Conservation (phyloP, 2,113 vertebrate species). For the Elanus axillaris region DNA sequence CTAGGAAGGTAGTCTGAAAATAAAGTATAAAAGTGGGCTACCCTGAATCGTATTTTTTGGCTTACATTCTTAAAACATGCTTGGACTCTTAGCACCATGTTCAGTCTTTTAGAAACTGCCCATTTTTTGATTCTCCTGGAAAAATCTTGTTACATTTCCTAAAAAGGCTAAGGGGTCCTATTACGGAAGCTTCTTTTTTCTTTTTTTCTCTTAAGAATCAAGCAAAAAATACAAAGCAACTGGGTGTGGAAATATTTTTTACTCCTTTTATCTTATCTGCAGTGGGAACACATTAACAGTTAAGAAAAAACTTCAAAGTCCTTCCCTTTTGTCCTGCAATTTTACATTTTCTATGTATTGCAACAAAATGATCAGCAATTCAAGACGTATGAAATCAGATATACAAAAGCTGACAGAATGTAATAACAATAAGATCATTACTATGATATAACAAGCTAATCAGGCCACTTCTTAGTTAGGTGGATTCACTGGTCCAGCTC, state of each 20-base stretch:
- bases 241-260: background rate
- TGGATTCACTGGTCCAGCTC: background rate
- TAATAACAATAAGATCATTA: background rate
- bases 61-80: background rate
- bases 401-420: background rate
- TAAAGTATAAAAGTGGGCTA: too few relatives aligned
- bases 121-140: background rate
- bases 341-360: background rate
- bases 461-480: background rate
- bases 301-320: conserved; percentile 10
- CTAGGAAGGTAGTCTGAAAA: background rate
- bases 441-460: background rate
- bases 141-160: background rate
- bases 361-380: background rate
- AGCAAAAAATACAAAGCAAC: background rate
- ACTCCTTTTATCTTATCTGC: conserved; percentile 6
- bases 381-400: background rate
- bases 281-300: background rate
- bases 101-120: background rate
- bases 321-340: background rate
- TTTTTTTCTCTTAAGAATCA: background rate
- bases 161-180: background rate
- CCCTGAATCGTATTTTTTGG: background rate
- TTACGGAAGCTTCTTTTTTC: background rate
- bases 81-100: background rate